Conservation (phyloP, 1,140 invertebrate species). For the Meloidogyne chitwoodi region DNA sequence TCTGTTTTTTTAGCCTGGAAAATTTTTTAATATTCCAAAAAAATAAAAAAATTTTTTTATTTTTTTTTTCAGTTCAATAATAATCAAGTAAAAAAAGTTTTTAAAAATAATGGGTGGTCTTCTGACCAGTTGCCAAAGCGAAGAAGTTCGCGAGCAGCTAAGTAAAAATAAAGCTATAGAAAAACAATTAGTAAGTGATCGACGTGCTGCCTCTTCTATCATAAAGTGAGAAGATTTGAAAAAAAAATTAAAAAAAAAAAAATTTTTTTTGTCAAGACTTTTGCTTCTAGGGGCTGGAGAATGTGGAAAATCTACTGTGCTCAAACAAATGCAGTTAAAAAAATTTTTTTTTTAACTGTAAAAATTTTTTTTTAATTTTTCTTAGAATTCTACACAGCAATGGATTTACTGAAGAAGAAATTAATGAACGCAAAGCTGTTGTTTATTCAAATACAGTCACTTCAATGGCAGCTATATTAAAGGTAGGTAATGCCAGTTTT, state of each 20-base stretch:
- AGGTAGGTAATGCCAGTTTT: not conserved
- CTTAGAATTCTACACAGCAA: slow-evolving; percentile 83
- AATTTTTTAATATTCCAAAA: too few relatives aligned
- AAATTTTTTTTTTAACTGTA: not conserved
- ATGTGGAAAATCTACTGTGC: slow-evolving; percentile 50
- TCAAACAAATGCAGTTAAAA: slow-evolving; percentile 50
- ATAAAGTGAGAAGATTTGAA: slow-evolving; percentile 27
- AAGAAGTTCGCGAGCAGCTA: slow-evolving; percentile 50
- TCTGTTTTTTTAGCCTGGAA: too few relatives aligned
- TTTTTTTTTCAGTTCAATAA: too few relatives aligned
- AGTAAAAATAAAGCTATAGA: slow-evolving; percentile 45
- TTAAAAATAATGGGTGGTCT: slow-evolving; percentile 22
- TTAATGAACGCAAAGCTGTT: slow-evolving; percentile 72
- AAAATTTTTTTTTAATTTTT: slow-evolving; percentile 17
- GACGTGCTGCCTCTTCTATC: slow-evolving; percentile 40
- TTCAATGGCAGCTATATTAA: slow-evolving; percentile 74
- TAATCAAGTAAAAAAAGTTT: too few relatives aligned
- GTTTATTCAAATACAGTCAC: slow-evolving; percentile 84
- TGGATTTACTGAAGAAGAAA: slow-evolving; percentile 86
- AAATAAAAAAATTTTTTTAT: too few relatives aligned
- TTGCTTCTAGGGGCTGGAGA: slow-evolving; percentile 43
- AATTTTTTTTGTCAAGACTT: not conserved
- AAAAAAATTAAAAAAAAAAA: not conserved
- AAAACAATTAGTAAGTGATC: slow-evolving; percentile 44
- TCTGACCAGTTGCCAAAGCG: slow-evolving; percentile 38